phyloP scores from a whole-genome alignment of 2,888 invertebrate genomes.

The Nomada ferruginata region DNA sequence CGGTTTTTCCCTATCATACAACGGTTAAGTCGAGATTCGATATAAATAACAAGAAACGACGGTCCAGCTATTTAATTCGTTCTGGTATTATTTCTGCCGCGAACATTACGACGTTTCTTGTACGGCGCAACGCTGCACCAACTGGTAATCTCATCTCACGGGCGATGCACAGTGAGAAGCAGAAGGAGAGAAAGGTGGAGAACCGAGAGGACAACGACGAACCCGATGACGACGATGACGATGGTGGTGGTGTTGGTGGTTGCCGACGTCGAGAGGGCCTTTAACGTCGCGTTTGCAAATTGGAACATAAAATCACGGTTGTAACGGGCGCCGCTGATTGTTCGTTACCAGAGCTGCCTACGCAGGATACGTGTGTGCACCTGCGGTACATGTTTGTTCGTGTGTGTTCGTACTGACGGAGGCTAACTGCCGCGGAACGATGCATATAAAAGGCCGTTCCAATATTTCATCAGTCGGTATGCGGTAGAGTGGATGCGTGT shows the following conservation, averaged over 20 bases:
- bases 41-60: conserved; percentile 8
- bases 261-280: conserved; percentile 62
- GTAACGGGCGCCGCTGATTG: conserved; percentile 81
- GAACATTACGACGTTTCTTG: conserved; percentile 41
- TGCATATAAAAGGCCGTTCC: conserved; percentile 71
- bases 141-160: conserved; percentile 53
- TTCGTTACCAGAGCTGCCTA: conserved; percentile 80
- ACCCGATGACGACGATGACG: conserved; percentile 36
- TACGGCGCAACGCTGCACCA: conserved; percentile 19
- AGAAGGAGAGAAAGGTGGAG: conserved; percentile 18
- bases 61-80: conserved; percentile 35
- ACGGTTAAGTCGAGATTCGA: conserved; percentile 6
- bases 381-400: conserved; percentile 39
- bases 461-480: conserved; percentile 72
- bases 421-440: conserved; percentile 70
- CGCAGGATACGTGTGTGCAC: conserved; percentile 67
- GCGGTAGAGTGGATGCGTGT: conserved; percentile 63
- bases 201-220: conserved; percentile 32
- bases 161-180: conserved; percentile 20
- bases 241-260: conserved; percentile 40
- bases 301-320: conserved; percentile 83
- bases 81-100: conserved; percentile 40
- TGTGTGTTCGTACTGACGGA: conserved; percentile 44
- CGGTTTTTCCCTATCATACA: neutral
- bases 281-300: conserved; percentile 80